Evolutionary conservation across 2,113 vertebrate species (phyloP).

Genomic region (Sigmodon hispidus): DNA sequence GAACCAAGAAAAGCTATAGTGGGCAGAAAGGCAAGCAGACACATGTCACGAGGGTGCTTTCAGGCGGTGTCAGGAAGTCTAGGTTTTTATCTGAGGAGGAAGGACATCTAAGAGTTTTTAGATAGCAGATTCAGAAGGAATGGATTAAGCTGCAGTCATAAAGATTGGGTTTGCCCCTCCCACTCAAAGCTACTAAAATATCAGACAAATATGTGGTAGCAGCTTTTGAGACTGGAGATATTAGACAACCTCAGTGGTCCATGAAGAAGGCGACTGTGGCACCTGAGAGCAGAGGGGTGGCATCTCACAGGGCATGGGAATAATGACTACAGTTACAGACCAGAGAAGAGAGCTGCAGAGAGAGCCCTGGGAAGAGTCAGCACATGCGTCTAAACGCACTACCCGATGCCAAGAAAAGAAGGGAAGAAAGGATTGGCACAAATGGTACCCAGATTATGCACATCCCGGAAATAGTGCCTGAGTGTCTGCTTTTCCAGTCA

Average conservation of each 20-base stretch:
- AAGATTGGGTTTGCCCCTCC: background rate
- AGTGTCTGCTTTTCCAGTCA: background rate
- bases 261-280: background rate
- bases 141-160: background rate
- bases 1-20: background rate
- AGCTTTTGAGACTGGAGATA: background rate
- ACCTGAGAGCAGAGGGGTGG: no score
- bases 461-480: background rate
- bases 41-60: background rate
- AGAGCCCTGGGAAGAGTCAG: background rate
- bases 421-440: background rate
- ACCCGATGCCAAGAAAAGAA: background rate
- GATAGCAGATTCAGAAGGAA: background rate
- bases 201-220: background rate
- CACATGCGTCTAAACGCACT: background rate
- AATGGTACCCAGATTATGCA: background rate
- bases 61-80: background rate
- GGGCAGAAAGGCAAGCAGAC: no score
- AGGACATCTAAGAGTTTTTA: background rate
- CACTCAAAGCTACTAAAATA: background rate
- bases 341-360: background rate
- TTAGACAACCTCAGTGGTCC: background rate
- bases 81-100: background rate
- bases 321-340: background rate
- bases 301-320: background rate